Evolutionary conservation across 2,113 vertebrate genomes (phyloP).

Genomic region (Anguilla rostrata): DNA sequence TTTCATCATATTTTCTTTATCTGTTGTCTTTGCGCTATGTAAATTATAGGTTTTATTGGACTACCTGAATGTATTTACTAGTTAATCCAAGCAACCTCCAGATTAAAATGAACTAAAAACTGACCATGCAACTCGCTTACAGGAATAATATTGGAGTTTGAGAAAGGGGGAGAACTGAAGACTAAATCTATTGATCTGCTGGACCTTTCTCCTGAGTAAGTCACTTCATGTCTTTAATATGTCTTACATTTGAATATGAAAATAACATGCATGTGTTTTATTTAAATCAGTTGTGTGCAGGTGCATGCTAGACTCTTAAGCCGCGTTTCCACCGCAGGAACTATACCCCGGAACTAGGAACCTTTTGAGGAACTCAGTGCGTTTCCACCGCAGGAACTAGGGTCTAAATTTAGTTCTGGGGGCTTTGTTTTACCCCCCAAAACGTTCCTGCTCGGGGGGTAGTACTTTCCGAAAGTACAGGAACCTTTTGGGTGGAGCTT

Average conservation of each 20-base stretch:
- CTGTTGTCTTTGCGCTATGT: too few species aligned
- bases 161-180: constrained; percentile 72
- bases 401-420: too few species aligned
- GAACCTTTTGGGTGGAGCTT: too few species aligned
- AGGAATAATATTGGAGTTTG: constrained; percentile 92
- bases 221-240: constrained; percentile 24
- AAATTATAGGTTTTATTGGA: too few species aligned
- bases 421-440: too few species aligned
- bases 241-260: neutral
- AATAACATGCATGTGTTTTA: neutral
- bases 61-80: neutral
- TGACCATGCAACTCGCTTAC: neutral
- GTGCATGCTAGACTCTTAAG: neutral
- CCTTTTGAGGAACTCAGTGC: too few species aligned
- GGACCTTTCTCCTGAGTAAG: constrained; percentile 79
- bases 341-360: too few species aligned
- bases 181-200: constrained; percentile 89
- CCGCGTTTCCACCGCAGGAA: too few species aligned
- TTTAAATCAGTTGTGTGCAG: neutral
- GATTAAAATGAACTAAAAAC: neutral
- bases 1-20: too few species aligned
- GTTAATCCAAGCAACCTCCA: neutral
- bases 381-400: too few species aligned
- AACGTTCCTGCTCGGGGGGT: too few species aligned
- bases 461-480: too few species aligned